phyloP scores from a whole-genome alignment of 2,797 vertebrate genomes.

The Poeciliopsis paucimaculata region DNA sequence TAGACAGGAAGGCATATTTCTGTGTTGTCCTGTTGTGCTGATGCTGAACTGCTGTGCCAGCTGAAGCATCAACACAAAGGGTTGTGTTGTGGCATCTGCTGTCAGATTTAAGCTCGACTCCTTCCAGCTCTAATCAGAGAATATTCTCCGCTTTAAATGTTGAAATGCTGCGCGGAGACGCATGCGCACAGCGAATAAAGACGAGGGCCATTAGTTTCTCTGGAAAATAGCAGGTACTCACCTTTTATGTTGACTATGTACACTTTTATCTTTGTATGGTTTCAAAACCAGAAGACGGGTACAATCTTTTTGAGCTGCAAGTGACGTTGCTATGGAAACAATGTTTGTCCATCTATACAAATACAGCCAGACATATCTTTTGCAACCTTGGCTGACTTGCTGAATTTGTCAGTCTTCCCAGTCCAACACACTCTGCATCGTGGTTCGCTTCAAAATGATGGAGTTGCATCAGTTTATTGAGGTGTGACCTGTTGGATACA shows the following conservation, averaged over 20 bases:
- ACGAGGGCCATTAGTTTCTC: background rate
- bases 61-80: constrained; percentile 34
- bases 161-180: constrained; percentile 31
- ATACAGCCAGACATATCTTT: constrained; percentile 46
- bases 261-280: background rate
- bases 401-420: constrained; percentile 38
- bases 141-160: constrained; percentile 23
- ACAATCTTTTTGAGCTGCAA: constrained; percentile 38
- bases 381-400: constrained; percentile 41
- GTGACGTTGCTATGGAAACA: constrained; percentile 69
- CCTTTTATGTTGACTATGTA: background rate
- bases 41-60: constrained; percentile 53
- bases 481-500: background rate
- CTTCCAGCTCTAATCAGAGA: constrained; percentile 47
- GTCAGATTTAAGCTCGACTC: constrained; percentile 49
- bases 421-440: constrained; percentile 13
- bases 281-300: constrained; percentile 24
- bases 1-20: constrained; percentile 43
- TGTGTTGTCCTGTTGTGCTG: constrained; percentile 43
- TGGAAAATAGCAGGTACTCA: background rate
- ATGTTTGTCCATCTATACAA: constrained; percentile 62
- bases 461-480: background rate
- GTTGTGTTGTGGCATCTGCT: constrained; percentile 53
- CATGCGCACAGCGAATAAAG: background rate
- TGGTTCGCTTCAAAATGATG: constrained; percentile 10